Evolutionary conservation across 1,140 invertebrate genomes (phyloP).

Genomic region (Neotoxoptera formosana): DNA sequence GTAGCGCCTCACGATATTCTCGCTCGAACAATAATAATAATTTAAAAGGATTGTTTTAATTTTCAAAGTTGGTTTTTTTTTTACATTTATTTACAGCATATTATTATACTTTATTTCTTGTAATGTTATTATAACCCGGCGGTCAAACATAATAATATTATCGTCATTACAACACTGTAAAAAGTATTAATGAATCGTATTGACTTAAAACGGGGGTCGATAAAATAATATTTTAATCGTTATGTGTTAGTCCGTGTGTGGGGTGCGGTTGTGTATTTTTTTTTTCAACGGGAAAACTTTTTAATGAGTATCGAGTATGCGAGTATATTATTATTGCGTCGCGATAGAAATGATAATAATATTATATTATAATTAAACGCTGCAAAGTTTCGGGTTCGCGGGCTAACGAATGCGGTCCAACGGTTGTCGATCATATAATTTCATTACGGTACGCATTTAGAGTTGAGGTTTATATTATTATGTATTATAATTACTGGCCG

Average conservation of each 20-base stretch:
- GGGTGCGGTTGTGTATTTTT: neutral
- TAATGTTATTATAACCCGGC: neutral
- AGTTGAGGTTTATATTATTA: neutral
- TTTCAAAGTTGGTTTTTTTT: slow-evolving; percentile 22
- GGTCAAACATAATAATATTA: neutral
- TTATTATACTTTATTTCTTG: neutral
- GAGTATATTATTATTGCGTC: neutral
- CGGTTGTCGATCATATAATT: neutral
- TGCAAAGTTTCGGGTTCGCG: no score
- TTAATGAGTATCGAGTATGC: neutral
- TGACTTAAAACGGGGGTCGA: neutral
- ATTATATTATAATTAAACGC: neutral
- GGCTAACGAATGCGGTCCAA: neutral
- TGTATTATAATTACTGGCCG: neutral
- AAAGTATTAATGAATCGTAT: neutral
- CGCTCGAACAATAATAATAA: neutral
- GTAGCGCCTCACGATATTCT: slow-evolving; percentile 65
- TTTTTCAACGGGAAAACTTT: neutral
- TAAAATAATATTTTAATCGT: neutral
- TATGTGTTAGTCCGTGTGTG: neutral
- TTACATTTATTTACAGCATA: neutral
- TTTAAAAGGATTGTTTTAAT: slow-evolving; percentile 46
- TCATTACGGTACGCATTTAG: neutral
- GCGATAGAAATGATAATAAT: neutral
- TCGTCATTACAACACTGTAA: neutral